Conservation (phyloP, 2,797 vertebrate species). For the Cynodonichthys magdalenae region DNA sequence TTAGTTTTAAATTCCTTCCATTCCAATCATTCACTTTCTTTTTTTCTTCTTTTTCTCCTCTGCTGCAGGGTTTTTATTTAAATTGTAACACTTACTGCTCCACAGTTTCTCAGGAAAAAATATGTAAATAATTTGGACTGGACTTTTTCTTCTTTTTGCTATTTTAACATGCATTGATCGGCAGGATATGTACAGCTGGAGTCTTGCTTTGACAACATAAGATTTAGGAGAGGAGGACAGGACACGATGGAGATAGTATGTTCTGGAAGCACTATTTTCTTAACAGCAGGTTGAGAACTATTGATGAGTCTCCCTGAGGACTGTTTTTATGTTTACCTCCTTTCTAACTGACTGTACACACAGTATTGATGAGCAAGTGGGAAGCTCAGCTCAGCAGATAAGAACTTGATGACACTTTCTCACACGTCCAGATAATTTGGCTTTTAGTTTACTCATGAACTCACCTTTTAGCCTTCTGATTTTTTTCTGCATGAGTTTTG, state of each 20-base stretch:
- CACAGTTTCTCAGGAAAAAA: background rate
- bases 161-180: background rate
- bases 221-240: background rate
- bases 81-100: background rate
- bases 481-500: background rate
- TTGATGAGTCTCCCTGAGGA: background rate
- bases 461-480: background rate
- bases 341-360: background rate
- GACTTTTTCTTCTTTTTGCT: background rate
- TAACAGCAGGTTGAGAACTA: background rate
- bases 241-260: background rate
- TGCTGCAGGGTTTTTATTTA: conserved; percentile 10
- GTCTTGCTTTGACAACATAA: background rate
- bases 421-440: background rate
- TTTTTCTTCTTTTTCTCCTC: conserved; percentile 1
- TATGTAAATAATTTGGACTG: background rate
- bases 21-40: conserved; percentile 3
- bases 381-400: conserved; percentile 3
- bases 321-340: background rate
- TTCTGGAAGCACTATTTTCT: background rate
- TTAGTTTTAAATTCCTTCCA: conserved; percentile 6
- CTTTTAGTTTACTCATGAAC: background rate
- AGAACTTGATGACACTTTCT: background rate
- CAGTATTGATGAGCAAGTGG: background rate
- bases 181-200: background rate